Evolutionary conservation across 2,888 invertebrate species (phyloP).

Genomic region (Chromoteleia sp.): DNA sequence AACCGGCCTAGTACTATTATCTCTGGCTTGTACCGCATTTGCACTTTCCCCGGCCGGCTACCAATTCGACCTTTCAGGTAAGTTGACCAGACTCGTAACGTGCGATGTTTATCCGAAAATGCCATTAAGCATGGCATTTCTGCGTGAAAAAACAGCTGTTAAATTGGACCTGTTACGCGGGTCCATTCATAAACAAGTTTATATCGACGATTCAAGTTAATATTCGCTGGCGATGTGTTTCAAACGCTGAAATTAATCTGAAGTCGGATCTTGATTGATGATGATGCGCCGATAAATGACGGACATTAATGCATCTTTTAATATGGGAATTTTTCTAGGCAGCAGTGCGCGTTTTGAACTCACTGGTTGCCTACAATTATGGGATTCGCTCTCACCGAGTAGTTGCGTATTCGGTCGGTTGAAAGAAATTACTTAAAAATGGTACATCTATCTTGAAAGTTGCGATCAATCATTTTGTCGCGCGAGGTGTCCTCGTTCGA

Average conservation of each 20-base stretch:
- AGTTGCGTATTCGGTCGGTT: conserved; percentile 54
- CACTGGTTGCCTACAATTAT: conserved; percentile 41
- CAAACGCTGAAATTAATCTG: conserved; percentile 24
- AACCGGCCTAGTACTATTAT: conserved; percentile 79
- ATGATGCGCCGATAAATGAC: conserved; percentile 20
- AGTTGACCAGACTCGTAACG: conserved; percentile 58
- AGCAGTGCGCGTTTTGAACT: conserved; percentile 13
- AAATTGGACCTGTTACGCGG: neutral
- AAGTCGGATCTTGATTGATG: conserved; percentile 30
- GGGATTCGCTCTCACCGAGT: conserved; percentile 52
- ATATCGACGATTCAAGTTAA: neutral
- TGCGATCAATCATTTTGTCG: conserved; percentile 48
- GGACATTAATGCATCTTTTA: conserved; percentile 1
- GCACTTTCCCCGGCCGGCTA: conserved; percentile 76
- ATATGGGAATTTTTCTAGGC: conserved; percentile 11
- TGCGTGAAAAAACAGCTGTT: neutral
- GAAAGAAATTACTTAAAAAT: too few species aligned
- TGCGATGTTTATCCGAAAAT: conserved; percentile 22
- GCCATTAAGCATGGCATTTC: conserved; percentile 22
- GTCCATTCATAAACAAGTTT: conserved; percentile 20
- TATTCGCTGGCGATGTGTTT: neutral
- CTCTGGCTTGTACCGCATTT: conserved; percentile 73
- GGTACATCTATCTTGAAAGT: conserved; percentile 21
- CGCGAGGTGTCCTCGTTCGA: neutral
- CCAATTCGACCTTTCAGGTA: conserved; percentile 80